Evolutionary conservation across 2,113 vertebrate species (phyloP).

Genomic region (Fregata magnificens): DNA sequence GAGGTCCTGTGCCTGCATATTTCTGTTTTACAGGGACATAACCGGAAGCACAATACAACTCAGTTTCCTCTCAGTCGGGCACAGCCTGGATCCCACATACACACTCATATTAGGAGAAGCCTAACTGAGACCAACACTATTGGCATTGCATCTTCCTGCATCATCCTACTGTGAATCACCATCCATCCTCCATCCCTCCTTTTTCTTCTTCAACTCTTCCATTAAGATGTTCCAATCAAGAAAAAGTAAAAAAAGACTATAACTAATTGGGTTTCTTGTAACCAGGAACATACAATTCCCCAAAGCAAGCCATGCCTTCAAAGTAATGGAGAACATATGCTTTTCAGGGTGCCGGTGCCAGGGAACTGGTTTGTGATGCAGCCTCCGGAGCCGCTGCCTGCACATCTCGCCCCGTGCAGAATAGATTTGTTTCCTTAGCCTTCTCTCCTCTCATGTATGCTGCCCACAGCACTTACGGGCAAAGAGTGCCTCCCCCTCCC

Average conservation of each 20-base stretch:
- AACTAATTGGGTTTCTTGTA: neutral
- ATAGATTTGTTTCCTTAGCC: neutral
- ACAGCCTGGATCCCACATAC: neutral
- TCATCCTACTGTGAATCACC: neutral
- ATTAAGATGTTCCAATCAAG: neutral
- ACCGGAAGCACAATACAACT: neutral
- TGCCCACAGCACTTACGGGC: neutral
- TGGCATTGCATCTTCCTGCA: neutral
- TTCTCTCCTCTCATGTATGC: neutral
- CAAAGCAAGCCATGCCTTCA: neutral
- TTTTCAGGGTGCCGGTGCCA: neutral
- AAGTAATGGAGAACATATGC: neutral
- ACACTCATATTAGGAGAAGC: neutral
- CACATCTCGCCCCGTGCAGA: rapidly evolving
- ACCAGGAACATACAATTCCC: neutral
- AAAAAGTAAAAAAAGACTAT: neutral
- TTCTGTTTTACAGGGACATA: neutral
- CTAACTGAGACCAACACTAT: neutral
- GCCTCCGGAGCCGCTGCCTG: rapidly evolving
- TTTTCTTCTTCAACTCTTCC: neutral
- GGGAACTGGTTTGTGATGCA: neutral
- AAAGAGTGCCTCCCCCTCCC: neutral
- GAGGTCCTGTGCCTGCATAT: neutral
- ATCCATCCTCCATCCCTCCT: neutral
- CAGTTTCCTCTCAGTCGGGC: neutral